Conservation (phyloP, 1,140 invertebrate species). For the Brachionus manjavacas region DNA sequence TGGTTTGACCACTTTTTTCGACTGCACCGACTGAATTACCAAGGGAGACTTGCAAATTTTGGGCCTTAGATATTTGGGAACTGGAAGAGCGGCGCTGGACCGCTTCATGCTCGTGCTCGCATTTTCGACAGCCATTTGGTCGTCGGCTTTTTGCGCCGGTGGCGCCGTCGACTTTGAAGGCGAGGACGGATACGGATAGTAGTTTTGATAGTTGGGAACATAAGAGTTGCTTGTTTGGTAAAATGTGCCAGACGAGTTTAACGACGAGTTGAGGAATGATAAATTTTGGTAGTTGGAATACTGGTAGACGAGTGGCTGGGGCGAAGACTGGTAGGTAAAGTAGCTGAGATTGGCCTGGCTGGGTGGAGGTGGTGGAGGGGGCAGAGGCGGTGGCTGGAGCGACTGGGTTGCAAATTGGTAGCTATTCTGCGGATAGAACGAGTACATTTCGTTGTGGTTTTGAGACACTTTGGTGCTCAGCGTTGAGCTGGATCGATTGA, state of each 20-base stretch:
- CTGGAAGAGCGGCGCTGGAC: neutral
- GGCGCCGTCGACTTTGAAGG: neutral
- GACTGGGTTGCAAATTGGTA: neutral
- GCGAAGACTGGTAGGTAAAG: neutral
- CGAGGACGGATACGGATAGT: neutral
- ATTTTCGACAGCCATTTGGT: neutral
- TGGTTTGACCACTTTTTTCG: slow-evolving; percentile 1
- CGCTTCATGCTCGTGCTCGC: neutral
- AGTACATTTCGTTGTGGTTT: neutral
- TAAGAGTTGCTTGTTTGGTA: slow-evolving; percentile 9
- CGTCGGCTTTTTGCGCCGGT: neutral
- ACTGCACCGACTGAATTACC: neutral
- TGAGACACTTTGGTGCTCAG: neutral
- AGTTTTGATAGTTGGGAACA: slow-evolving; percentile 6
- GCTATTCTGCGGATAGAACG: neutral
- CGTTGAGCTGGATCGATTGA: slow-evolving; percentile 15
- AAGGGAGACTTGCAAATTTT: slow-evolving; percentile 20
- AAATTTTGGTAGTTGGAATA: neutral
- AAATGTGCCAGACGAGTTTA: neutral
- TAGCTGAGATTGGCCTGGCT: neutral
- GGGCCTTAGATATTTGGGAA: slow-evolving; percentile 3
- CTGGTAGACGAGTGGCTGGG: neutral
- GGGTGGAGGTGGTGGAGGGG: neutral
- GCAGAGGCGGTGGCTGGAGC: neutral
- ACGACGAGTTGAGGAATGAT: neutral